Evolutionary conservation across 1,140 invertebrate genomes (phyloP), one percentile per base, ranked within the genome.

Genomic region (Ceratoteleas bidentatus): DNA sequence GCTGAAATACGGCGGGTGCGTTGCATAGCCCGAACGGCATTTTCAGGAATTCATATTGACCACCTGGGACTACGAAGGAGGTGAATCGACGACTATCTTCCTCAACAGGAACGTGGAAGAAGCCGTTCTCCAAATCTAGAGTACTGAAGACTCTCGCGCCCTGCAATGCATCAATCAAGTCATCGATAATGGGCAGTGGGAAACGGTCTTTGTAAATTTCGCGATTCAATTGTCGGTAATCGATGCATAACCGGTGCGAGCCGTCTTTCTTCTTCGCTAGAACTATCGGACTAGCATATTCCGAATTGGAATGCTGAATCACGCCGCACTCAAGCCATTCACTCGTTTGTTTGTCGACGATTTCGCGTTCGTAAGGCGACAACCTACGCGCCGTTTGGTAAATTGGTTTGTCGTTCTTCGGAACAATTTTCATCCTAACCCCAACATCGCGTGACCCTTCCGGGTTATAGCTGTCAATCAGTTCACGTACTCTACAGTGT

Each of bases 111-210:
- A 90, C 82, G 73, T 49, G 13, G 13, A 49, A 49, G 64, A 85
- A 87, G 5, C 81, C 84, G 3, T 69, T 54, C 24, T 52, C 33
- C 9, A 86, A 52, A 60, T 88, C 87, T 34, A 89, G 58, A 13
- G 66, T 84, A 15, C 57, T 84, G 69, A 87, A 89, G 16, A 77
- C 80, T 34, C 65, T 85, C 45, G 86, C 77, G 0, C 82, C 83
- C 1, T 80, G 45, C 13, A 88, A 72, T 64, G 75, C 87, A 91
- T 81, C 92, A 79, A 75, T 88, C 80, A 38, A 86, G 56, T 54
- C 85, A 52, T 74, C 91, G 84, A 88, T 92, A 85, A 88, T 53
- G 0, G 92, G 92, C 4, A 94, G 68, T 0, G 92, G 93, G 72
- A 87, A 93, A 11, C 82, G 53, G 64, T 93, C 91, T 36, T 84